These are phyloP conservation scores for Gallinago media DNA, from an alignment of 2,113 vertebrate species.

Conservation along the genomic window DNA sequence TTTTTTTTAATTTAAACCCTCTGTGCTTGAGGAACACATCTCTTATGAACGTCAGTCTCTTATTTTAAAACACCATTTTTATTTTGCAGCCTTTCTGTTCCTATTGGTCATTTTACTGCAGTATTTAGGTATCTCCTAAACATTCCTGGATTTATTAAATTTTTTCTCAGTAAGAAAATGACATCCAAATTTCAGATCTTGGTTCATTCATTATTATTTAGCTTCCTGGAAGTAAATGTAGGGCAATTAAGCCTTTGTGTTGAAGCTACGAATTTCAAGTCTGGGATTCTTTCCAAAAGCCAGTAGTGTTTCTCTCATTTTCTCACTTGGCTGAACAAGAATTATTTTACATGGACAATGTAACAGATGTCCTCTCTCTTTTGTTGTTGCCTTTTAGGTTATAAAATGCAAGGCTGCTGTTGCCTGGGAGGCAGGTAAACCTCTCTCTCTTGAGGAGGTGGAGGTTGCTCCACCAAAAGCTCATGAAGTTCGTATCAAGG, in stretches of 20 bases:
- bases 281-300: slow-evolving; percentile 34
- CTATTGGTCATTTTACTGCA: neutral
- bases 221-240: neutral
- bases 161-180: neutral
- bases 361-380: neutral
- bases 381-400: slow-evolving; percentile 60
- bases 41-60: neutral
- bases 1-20: neutral
- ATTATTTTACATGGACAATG: neutral
- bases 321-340: slow-evolving; percentile 14
- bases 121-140: neutral
- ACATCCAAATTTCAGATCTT: neutral
- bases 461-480: slow-evolving; percentile 83
- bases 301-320: neutral
- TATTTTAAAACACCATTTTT: neutral
- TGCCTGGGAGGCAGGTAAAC: slow-evolving; percentile 84
- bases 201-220: neutral
- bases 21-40: neutral
- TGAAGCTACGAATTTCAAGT: neutral
- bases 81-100: neutral
- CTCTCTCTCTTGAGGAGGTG: slow-evolving; percentile 81
- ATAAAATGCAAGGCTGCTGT: slow-evolving; percentile 84
- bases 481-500: slow-evolving; percentile 87
- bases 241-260: neutral
- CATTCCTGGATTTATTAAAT: neutral